phyloP scores from a whole-genome alignment of 2,888 invertebrate genomes.

The Ecliptopera silaceata region DNA sequence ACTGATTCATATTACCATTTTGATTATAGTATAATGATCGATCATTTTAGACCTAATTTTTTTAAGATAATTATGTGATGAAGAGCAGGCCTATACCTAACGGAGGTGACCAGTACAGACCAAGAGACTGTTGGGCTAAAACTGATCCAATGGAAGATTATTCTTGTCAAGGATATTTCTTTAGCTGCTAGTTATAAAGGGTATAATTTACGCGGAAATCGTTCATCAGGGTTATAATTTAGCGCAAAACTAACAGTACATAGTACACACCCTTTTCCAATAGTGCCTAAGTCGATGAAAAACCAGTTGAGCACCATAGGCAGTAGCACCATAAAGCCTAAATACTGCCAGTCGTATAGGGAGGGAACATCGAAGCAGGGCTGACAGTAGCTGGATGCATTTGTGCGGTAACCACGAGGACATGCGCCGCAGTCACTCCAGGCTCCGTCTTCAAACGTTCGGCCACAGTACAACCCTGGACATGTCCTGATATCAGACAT shows the following conservation, averaged over 20 bases:
- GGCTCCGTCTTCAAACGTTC: constrained; percentile 84
- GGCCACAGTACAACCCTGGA: constrained; percentile 93
- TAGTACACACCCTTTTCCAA: constrained; percentile 59
- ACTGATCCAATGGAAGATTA: too few species aligned
- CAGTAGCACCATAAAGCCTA: constrained; percentile 96
- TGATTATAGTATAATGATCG: too few species aligned
- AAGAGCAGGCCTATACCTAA: too few species aligned
- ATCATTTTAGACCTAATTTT: too few species aligned
- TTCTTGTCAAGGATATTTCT: too few species aligned
- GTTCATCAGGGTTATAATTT: too few species aligned
- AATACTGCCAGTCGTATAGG: constrained; percentile 96
- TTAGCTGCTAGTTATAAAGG: too few species aligned
- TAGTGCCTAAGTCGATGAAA: constrained; percentile 93
- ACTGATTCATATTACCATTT: too few species aligned
- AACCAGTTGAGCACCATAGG: constrained; percentile 96
- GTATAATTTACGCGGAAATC: too few species aligned
- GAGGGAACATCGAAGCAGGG: constrained; percentile 89
- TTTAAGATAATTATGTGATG: too few species aligned
- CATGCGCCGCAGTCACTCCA: constrained; percentile 94
- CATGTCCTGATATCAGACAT: constrained; percentile 82
- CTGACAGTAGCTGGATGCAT: constrained; percentile 88
- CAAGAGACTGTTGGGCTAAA: too few species aligned
- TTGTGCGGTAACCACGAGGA: constrained; percentile 91
- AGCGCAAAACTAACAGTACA: background rate
- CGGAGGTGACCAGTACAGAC: too few species aligned